These are phyloP conservation scores for Oryzias melastigma DNA, from an alignment of 2,113 vertebrate species.

Conservation along the genomic window DNA sequence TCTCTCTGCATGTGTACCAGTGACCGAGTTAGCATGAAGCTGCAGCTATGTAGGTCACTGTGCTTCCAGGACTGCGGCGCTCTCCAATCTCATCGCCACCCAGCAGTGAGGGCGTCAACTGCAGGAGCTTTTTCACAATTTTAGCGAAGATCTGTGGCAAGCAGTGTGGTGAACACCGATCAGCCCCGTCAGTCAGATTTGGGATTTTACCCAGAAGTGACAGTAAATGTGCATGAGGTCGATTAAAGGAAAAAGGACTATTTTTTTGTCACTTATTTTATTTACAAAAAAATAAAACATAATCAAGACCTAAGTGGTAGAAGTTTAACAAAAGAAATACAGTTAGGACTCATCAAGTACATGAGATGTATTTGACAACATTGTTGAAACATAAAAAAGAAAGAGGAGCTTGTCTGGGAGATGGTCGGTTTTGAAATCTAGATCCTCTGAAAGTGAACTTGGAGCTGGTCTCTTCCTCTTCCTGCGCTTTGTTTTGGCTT, in stretches of 20 bases:
- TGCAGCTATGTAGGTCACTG: conserved; percentile 70
- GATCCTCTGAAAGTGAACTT: conserved; percentile 30
- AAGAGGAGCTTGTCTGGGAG: conserved; percentile 25
- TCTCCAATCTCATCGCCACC: conserved; percentile 24
- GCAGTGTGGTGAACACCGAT: neutral
- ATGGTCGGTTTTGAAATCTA: conserved; percentile 14
- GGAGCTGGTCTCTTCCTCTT: conserved; percentile 12
- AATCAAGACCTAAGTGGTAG: conserved; percentile 12
- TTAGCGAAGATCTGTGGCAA: neutral
- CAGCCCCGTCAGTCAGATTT: conserved; percentile 5
- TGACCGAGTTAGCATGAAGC: conserved; percentile 36
- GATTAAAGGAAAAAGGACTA: neutral
- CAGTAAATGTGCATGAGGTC: neutral
- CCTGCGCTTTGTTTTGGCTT: neutral
- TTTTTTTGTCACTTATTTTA: conserved; percentile 58
- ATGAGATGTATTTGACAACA: conserved; percentile 6
- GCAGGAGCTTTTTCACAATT: neutral
- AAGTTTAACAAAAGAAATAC: conserved; percentile 24
- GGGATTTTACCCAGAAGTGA: conserved; percentile 1
- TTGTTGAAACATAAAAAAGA: conserved; percentile 15
- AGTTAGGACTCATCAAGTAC: neutral
- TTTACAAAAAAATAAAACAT: conserved; percentile 73
- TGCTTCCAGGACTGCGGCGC: conserved; percentile 33
- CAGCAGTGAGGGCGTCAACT: neutral
- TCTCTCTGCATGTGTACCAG: conserved; percentile 1